Evolutionary conservation across 2,888 invertebrate species (phyloP).

Genomic region (Melitaea athalia): DNA sequence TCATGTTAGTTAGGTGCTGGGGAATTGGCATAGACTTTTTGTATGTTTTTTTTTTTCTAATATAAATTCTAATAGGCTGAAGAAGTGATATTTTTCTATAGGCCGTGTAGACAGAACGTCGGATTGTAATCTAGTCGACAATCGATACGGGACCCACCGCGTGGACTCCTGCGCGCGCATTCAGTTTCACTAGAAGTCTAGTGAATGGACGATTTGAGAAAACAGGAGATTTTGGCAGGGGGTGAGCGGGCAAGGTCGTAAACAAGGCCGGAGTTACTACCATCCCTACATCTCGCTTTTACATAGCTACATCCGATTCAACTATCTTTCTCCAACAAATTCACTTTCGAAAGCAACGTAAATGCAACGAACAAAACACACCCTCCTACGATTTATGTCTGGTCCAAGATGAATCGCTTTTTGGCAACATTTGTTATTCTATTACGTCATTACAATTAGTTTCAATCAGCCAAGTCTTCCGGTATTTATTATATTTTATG

Average conservation of each 20-base stretch:
- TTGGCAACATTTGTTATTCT: slow-evolving; percentile 30
- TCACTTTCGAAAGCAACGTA: slow-evolving; percentile 67
- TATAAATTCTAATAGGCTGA: slow-evolving; percentile 43
- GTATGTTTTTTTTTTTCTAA: slow-evolving; percentile 45
- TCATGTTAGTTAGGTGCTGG: background rate
- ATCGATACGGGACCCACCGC: slow-evolving; percentile 66
- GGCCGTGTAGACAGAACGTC: slow-evolving; percentile 53
- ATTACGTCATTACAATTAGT: slow-evolving; percentile 27
- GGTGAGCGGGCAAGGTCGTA: slow-evolving; percentile 70
- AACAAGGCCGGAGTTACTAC: slow-evolving; percentile 72
- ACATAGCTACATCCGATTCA: slow-evolving; percentile 34
- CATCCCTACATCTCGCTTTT: slow-evolving; percentile 60
- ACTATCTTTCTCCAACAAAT: slow-evolving; percentile 53
- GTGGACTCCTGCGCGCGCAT: slow-evolving; percentile 76
- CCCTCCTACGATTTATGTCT: slow-evolving; percentile 57
- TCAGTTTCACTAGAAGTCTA: slow-evolving; percentile 60
- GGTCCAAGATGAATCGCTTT: slow-evolving; percentile 42
- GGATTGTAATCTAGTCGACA: slow-evolving; percentile 57
- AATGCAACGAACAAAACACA: slow-evolving; percentile 64
- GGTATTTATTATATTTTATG: slow-evolving; percentile 11
- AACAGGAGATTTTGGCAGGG: slow-evolving; percentile 56
- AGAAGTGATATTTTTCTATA: slow-evolving; percentile 45
- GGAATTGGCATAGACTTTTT: background rate
- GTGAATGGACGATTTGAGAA: slow-evolving; percentile 74
- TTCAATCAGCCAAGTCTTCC: slow-evolving; percentile 20